Base-by-base conservation (phyloP, 92 coral and sea anemone species). In the Paragorgia papillata region DNA sequence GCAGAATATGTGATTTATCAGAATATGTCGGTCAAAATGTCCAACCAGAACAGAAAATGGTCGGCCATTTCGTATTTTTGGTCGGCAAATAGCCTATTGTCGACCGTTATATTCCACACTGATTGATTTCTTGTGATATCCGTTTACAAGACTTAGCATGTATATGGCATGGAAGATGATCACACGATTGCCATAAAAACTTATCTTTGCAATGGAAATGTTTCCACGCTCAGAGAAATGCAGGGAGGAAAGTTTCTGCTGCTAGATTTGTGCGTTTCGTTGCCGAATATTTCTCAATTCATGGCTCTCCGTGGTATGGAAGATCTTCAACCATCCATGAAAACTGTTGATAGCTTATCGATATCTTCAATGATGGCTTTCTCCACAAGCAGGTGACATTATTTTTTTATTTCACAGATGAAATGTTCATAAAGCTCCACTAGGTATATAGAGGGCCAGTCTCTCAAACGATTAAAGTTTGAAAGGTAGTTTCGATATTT, bases 211-310 rank as follows among this genome's bases (percentile, higher is more conserved):
- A 88, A 94, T 61, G 80, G 87, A 46, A 94, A 94, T 58, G 87
- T 94, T 57, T 85, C 95, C 37, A 77, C 84, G 3, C 83, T 94
- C 12, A 83, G 98, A 57, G 91, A 88, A 77, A 82, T 94, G 35
- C 67, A 83, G 66, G 98, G 98, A 40, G 98, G 98, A 24, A 86
- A 86, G 56, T 68, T 85, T 14, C 64, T 94, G n/a, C n/a, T n/a
- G 66, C 62, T 94, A 40, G 97, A 94, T 57, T 56, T 90, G 73
- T 94, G 98, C 51, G 77, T 89, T 10, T 78, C 86, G 6, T 66
- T 94, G 68, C 96, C 94, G 3, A 89, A 84, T 66, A 70, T 94
- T 39, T 84, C 88, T 35, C 79, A 79, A 58, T 71, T 71, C 64
- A 71, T 71, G 65, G 58, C 78, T 0, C 22, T 51, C 12, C 78